phyloP scores from a whole-genome alignment of 2,797 vertebrate species.

The Limosa lapponica region DNA sequence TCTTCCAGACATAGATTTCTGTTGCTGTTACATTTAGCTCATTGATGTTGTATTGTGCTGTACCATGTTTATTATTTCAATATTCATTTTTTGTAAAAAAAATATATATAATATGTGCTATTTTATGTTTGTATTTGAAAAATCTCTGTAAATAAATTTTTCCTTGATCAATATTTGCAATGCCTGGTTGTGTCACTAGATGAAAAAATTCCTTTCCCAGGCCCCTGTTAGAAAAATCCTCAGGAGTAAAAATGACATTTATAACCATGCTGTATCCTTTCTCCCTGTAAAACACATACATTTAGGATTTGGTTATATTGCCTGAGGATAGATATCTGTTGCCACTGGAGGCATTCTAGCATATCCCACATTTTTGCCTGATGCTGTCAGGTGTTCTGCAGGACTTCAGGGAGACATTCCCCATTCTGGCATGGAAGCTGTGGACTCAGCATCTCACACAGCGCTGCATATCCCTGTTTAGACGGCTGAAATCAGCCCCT shows the following conservation, averaged over 20 bases:
- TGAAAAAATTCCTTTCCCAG: background rate
- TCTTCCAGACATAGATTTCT: slow-evolving; percentile 68
- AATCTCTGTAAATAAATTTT: slow-evolving; percentile 94
- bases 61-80: slow-evolving; percentile 86
- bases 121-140: slow-evolving; percentile 86
- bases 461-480: background rate
- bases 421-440: background rate
- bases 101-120: slow-evolving; percentile 75
- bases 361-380: background rate
- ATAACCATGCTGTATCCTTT: background rate
- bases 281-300: background rate
- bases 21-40: slow-evolving; percentile 70
- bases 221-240: background rate
- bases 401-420: background rate
- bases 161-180: slow-evolving; percentile 73
- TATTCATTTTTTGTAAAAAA: slow-evolving; percentile 88
- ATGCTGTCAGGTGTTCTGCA: background rate
- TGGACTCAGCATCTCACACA: background rate
- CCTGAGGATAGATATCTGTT: background rate
- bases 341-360: background rate
- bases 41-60: slow-evolving; percentile 82
- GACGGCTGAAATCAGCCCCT: background rate
- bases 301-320: background rate
- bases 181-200: background rate
- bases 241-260: background rate